phyloP scores from a whole-genome alignment of 2,797 vertebrate genomes.

The Nasua narica region DNA sequence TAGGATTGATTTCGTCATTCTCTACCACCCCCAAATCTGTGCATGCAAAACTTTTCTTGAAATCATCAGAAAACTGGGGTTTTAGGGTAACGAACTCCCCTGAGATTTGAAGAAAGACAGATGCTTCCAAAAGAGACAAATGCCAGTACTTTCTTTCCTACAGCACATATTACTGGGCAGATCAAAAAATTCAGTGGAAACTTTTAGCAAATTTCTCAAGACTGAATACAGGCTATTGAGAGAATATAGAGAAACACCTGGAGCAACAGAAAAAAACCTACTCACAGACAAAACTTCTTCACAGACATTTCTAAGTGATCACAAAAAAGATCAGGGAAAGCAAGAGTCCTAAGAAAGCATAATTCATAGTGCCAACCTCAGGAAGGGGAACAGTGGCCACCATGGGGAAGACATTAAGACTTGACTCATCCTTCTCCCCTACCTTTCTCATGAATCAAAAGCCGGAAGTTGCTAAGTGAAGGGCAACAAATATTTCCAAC shows the following conservation, averaged over 20 bases:
- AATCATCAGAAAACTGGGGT: background rate
- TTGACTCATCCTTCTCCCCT: background rate
- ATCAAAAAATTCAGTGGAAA: background rate
- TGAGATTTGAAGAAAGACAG: background rate
- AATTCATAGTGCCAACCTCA: no score
- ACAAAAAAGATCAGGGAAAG: background rate
- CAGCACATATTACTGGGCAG: background rate
- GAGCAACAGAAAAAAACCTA: no score
- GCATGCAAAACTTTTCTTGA: background rate
- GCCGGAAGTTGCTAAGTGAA: background rate
- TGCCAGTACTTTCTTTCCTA: background rate
- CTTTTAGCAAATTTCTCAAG: background rate
- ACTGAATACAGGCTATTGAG: background rate
- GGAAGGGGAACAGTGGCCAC: background rate
- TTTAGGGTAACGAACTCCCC: background rate
- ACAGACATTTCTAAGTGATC: background rate
- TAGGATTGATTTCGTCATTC: background rate
- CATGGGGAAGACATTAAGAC: background rate
- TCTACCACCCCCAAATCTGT: background rate
- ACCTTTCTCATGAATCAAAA: background rate
- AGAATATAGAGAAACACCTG: background rate
- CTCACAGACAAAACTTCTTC: background rate
- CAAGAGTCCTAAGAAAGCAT: background rate
- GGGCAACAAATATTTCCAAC: background rate
- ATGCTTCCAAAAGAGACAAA: background rate